These are phyloP conservation scores for Ginglymostoma cirratum DNA, from an alignment of 2,113 vertebrate species.

Conservation along the genomic window DNA sequence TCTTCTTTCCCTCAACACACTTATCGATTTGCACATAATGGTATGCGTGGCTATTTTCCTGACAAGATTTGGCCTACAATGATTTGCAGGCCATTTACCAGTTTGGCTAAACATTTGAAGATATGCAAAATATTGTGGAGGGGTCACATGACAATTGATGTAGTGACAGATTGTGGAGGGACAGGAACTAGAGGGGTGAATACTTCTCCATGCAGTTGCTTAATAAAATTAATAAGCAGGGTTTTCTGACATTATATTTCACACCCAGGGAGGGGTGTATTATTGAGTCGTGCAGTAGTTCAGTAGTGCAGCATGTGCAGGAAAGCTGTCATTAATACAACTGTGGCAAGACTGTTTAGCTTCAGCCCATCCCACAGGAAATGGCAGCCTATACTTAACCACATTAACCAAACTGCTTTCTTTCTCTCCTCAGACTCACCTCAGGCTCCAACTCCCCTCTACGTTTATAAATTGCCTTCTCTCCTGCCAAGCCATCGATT, in stretches of 20 bases:
- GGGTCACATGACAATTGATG: neutral
- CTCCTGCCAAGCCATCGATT: constrained; percentile 88
- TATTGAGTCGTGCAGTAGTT: neutral
- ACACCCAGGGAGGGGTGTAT: too few species aligned
- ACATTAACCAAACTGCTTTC: neutral
- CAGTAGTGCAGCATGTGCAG: too few species aligned
- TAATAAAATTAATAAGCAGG: neutral
- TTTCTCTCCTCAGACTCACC: constrained; percentile 50
- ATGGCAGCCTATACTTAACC: neutral
- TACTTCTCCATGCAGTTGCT: neutral
- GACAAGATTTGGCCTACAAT: neutral
- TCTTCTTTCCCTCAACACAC: neutral
- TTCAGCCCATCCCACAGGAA: neutral
- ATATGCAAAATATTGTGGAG: neutral
- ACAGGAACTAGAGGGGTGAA: neutral
- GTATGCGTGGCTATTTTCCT: neutral
- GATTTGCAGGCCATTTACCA: neutral
- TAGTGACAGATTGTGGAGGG: neutral
- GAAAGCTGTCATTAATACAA: neutral
- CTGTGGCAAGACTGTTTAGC: constrained; percentile 34
- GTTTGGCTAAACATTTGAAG: too few species aligned
- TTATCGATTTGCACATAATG: neutral
- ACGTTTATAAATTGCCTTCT: constrained; percentile 90
- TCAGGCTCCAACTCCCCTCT: constrained; percentile 85
- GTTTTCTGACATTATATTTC: neutral